Evolutionary conservation across 2,113 vertebrate species (phyloP), one percentile per base, ranked within the genome.

Genomic region (Etia nguti): DNA sequence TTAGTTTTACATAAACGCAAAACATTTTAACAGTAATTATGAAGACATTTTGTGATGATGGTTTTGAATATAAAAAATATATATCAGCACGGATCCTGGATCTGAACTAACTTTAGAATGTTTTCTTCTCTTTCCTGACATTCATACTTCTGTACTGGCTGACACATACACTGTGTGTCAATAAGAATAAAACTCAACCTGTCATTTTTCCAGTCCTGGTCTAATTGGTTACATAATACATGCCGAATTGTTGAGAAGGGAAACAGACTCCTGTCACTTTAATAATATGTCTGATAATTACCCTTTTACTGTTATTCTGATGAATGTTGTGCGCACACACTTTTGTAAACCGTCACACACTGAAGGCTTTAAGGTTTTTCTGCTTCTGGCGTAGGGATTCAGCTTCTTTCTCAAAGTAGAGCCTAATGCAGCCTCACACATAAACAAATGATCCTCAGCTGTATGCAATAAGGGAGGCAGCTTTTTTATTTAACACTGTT

Each of bases 101-200:
- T 0, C 31, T 62, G 31, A 62, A 36, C 2, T 3, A 36, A 65
- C 6, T 7, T 29, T 7, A 29, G 7, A 59, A 59, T 29, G 56
- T 16, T 57, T 9, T 57, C 24, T 36, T 36, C 24, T 57, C 24
- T 57, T 26, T 57, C 24, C 55, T 57, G 55, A 26, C 55, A 57
- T 60, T 68, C 41, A 41, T 41, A 13, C 62, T 41, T 41, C 0
- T 13, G 34, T n/a, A 41, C 11, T 41, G 62, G 62, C 36, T 38
- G 60, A 68, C 4, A 2, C 62, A 68, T 6, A 68, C 20, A 8
- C 62, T 6, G 0, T 57, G 54, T 20, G 10, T 38, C 31, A 38
- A 65, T 12, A 38, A 65, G 36, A 65, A 38, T 12, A 65, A 65
- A 65, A 36, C 36, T 65, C 60, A 36, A 62, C 31, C 10, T n/a